Conservation (phyloP, 2,113 vertebrate genomes). For the Paratilapia polleni region DNA sequence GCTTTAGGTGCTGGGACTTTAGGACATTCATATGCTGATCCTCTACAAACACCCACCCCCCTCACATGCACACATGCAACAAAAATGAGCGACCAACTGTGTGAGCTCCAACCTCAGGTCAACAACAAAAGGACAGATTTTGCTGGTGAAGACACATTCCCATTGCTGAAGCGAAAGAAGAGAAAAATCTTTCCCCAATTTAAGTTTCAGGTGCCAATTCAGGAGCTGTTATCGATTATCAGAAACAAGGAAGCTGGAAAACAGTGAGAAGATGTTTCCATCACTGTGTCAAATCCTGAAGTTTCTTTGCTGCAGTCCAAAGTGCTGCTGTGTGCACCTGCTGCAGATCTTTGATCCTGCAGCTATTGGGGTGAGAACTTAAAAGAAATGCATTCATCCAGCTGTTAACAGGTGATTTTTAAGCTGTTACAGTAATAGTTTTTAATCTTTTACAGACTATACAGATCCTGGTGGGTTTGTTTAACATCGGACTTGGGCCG, state of each 20-base stretch:
- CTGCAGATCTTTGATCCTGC: background rate
- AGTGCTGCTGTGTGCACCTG: slow-evolving; percentile 22
- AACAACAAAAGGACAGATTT: background rate
- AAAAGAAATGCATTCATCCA: background rate
- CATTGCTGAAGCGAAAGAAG: background rate
- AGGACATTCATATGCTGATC: background rate
- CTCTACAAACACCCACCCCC: background rate
- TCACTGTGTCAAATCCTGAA: slow-evolving; percentile 30
- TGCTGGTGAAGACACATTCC: fast-evolving
- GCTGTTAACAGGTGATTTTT: background rate
- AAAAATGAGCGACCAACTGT: background rate
- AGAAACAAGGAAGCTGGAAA: slow-evolving; percentile 21
- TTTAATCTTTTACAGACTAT: slow-evolving; percentile 42
- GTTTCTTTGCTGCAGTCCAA: slow-evolving; percentile 36
- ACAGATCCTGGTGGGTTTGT: slow-evolving; percentile 73
- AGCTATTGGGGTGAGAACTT: slow-evolving; percentile 53
- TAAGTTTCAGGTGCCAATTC: background rate
- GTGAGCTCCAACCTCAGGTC: background rate
- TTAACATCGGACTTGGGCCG: slow-evolving; percentile 64
- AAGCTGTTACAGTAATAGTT: fast-evolving
- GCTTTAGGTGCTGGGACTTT: background rate
- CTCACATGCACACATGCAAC: background rate
- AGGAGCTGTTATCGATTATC: background rate
- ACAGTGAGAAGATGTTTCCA: slow-evolving; percentile 24
- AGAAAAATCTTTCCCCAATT: background rate